Percentiles rank a stretch among this genome's conserved stretches.
Conservation (phyloP, 2,888 invertebrate genomes). For the Tetragnatha montana region DNA sequence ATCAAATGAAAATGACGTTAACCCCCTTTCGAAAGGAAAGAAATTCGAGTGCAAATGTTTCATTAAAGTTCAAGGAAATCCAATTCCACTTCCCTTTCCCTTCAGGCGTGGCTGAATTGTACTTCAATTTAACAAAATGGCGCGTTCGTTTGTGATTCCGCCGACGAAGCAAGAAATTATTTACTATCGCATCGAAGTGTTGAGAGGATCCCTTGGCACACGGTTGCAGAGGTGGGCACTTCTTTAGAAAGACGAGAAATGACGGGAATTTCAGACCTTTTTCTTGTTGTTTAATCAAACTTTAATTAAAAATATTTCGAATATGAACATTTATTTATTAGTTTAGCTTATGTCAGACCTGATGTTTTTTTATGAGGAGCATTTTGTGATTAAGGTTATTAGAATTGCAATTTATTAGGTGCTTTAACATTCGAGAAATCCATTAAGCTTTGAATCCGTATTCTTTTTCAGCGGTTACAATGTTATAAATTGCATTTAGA, state of each 20-base stretch:
- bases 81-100: background rate
- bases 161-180: background rate
- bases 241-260: background rate
- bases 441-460: too few species aligned
- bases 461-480: too few species aligned
- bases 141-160: background rate
- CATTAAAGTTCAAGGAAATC: conserved; percentile 12
- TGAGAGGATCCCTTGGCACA: background rate
- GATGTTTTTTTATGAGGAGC: too few species aligned
- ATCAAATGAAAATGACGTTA: background rate
- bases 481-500: too few species aligned
- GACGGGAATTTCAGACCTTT: background rate
- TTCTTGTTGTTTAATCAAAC: too few species aligned
- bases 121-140: background rate
- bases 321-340: too few species aligned
- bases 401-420: too few species aligned
- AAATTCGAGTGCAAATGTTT: background rate
- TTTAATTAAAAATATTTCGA: too few species aligned
- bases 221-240: background rate
- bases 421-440: too few species aligned
- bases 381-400: too few species aligned
- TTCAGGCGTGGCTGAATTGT: background rate
- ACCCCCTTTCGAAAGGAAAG: background rate
- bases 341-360: too few species aligned
- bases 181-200: background rate